A percentile compares a stretch with the other conserved stretches of the same genome.
Conservation (phyloP, 2,888 invertebrate genomes). For the Marasmarcha lunaedactyla region DNA sequence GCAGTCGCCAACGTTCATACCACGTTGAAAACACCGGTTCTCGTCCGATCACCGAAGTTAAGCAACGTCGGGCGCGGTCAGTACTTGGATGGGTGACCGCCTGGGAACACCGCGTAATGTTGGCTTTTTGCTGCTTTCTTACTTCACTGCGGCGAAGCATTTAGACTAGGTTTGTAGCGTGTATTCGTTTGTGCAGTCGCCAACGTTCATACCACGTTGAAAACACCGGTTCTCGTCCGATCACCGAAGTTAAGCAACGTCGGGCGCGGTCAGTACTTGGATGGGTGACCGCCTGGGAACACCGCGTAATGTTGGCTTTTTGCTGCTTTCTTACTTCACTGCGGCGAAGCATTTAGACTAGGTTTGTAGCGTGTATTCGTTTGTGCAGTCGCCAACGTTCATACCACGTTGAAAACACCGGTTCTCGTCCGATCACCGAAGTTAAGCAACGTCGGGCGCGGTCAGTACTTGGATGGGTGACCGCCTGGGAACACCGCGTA, state of each 20-base stretch:
- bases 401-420: constrained; percentile 57
- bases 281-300: constrained; percentile 61
- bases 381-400: constrained; percentile 37
- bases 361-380: too few relatives aligned
- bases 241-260: constrained; percentile 63
- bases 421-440: constrained; percentile 65
- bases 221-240: constrained; percentile 62
- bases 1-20: constrained; percentile 36
- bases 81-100: constrained; percentile 65
- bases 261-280: constrained; percentile 61
- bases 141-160: too few relatives aligned
- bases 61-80: constrained; percentile 61
- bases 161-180: too few relatives aligned
- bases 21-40: constrained; percentile 40
- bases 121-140: constrained; percentile 34
- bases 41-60: constrained; percentile 66
- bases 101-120: constrained; percentile 51
- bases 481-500: constrained; percentile 46
- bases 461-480: constrained; percentile 64
- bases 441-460: constrained; percentile 60
- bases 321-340: too few relatives aligned
- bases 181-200: too few relatives aligned
- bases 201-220: constrained; percentile 54
- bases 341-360: too few relatives aligned
- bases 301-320: constrained; percentile 21